Evolutionary conservation across 1,140 invertebrate species (phyloP).

Genomic region (Cepaea nemoralis): DNA sequence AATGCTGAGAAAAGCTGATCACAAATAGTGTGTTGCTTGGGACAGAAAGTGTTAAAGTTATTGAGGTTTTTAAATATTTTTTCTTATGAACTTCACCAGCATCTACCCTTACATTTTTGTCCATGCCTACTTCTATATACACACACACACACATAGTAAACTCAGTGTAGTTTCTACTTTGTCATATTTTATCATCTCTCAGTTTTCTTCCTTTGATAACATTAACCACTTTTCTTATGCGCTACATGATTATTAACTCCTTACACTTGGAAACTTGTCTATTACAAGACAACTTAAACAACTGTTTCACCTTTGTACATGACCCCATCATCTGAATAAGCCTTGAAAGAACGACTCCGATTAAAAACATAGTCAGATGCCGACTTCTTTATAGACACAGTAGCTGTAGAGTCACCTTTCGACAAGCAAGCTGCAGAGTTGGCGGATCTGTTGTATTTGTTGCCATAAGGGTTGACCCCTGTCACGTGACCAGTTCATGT

Average conservation of each 20-base stretch:
- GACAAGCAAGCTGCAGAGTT: slow-evolving; percentile 44
- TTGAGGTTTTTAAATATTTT: too few species aligned
- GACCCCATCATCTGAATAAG: slow-evolving; percentile 64
- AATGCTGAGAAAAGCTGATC: too few species aligned
- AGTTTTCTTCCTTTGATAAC: background rate
- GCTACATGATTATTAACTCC: too few species aligned
- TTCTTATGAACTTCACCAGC: too few species aligned
- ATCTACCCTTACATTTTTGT: too few species aligned
- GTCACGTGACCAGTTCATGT: slow-evolving; percentile 60
- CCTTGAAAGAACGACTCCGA: slow-evolving; percentile 53
- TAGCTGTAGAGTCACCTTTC: slow-evolving; percentile 58
- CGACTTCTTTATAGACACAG: slow-evolving; percentile 46
- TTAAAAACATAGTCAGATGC: slow-evolving; percentile 50
- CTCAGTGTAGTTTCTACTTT: too few species aligned
- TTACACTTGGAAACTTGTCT: too few species aligned
- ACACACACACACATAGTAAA: too few species aligned
- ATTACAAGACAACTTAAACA: slow-evolving; percentile 45
- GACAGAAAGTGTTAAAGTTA: too few species aligned
- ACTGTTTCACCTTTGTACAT: slow-evolving; percentile 55
- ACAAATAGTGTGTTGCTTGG: too few species aligned
- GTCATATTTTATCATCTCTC: background rate
- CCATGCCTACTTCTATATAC: too few species aligned
- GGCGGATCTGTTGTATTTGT: background rate
- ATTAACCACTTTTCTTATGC: background rate
- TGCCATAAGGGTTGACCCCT: slow-evolving; percentile 41